These are phyloP conservation scores for Tachycineta bicolor DNA, from an alignment of 2,113 vertebrate species.

Conservation along the genomic window DNA sequence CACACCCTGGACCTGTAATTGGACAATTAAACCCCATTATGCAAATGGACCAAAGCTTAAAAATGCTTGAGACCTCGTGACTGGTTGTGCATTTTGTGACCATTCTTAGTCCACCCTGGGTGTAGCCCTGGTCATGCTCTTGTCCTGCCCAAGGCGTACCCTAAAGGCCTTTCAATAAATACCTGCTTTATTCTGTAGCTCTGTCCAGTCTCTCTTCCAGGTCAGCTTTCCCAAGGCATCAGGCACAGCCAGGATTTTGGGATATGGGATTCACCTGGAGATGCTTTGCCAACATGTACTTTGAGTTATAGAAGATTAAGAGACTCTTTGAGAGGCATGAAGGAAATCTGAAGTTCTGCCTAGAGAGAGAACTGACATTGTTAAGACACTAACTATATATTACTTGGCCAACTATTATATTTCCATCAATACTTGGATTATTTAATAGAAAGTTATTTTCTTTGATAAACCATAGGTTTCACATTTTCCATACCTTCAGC, in stretches of 20 bases:
- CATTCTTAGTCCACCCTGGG: neutral
- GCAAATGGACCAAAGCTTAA: neutral
- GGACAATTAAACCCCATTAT: neutral
- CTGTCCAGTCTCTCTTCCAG: neutral
- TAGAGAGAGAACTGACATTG: neutral
- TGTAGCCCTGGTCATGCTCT: neutral
- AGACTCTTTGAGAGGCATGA: neutral
- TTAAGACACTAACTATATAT: neutral
- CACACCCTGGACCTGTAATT: neutral
- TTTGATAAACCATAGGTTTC: neutral
- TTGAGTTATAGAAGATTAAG: neutral
- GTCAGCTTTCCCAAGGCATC: neutral
- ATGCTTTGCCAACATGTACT: fast-evolving
- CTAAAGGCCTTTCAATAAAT: neutral
- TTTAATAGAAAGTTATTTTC: neutral
- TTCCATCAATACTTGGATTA: neutral
- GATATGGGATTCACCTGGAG: neutral
- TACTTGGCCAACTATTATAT: neutral
- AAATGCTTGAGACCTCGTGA: neutral
- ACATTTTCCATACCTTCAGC: neutral
- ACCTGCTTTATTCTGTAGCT: neutral
- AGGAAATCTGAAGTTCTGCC: neutral
- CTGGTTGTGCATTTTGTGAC: neutral
- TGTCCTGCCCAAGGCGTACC: neutral
- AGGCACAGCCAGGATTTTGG: neutral